Base-by-base conservation (phyloP, 64 coral and sea anemone species). In the Actinia tenebrosa region DNA sequence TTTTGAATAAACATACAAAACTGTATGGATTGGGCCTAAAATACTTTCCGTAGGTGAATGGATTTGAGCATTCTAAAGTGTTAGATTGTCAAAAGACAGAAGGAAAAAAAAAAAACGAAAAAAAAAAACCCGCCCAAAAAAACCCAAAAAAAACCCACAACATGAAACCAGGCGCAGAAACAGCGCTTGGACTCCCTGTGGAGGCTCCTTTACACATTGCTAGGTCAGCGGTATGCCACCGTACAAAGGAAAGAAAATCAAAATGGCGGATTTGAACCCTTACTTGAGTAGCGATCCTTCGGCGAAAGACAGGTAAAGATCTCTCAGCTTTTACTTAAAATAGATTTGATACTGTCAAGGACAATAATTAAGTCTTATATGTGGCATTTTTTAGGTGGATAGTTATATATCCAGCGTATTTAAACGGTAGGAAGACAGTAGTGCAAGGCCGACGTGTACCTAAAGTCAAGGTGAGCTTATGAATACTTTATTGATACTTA, bases 361-460 rank as follows among this genome's bases (percentile, higher is more conserved):
- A 5, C 17, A 19, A 47, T 79, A 6, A 10, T 54, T 22, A 17
- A 16, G 18, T 46, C 8, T 20, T 26, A 27, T 10, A 66, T 86
- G n/a, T 54, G 4, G 16, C 45, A 79, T 53, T 71, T 58, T 71
- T 3, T 78, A 99, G 97, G 53, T 99, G 97, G 97, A 88, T 94
- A 25, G n/a, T 95, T 16, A 88, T 99, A 37, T 99, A 99, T 82
- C 97, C 97, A 54, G 93, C 97, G 16, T 99, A 99, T 56, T 91
- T 99, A 26, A 99, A 99, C 60, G 79, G 88, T 27, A 86, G 91
- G 81, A 92, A 77, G 90, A 99, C 97, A n/a, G 86, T 95, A 25
- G 69, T 86, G 77, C 92, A 99, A 93, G 97, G 97, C 18, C 85
- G 97, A 84, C 85, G 97, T 84, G 87, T 99, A 45, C 93, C 89